These are phyloP conservation scores for Oplegnathus fasciatus DNA, from an alignment of 2,113 vertebrate genomes.

Conservation along the genomic window DNA sequence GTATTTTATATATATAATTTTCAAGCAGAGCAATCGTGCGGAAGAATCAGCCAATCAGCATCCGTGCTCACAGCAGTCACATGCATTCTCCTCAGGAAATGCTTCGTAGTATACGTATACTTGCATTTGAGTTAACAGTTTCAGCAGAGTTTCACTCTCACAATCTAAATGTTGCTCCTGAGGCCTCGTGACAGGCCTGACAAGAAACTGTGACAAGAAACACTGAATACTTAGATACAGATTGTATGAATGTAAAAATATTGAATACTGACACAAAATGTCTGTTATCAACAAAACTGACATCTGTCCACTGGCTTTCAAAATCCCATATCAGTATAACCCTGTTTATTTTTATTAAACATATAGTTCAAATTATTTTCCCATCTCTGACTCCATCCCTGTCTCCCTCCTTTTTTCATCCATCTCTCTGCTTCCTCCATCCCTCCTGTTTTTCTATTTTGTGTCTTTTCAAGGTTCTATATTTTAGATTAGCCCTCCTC, in stretches of 20 bases:
- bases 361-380: background rate
- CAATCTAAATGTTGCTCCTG: background rate
- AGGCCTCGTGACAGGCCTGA: background rate
- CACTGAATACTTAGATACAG: background rate
- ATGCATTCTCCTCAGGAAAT: background rate
- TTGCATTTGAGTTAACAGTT: background rate
- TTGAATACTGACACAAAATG: background rate
- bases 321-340: background rate
- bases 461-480: conserved; percentile 61
- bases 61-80: background rate
- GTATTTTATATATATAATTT: too few species aligned
- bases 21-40: too few species aligned
- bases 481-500: conserved; percentile 65
- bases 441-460: conserved; percentile 47
- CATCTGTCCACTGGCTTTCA: background rate
- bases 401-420: background rate
- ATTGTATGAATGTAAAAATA: background rate
- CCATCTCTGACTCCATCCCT: background rate
- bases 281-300: conserved; percentile 3
- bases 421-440: conserved; percentile 7
- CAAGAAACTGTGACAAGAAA: conserved; percentile 9
- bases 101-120: background rate
- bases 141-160: background rate
- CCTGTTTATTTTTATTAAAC: background rate
- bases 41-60: background rate